Evolutionary conservation across 2,113 vertebrate genomes (phyloP), one percentile per base, ranked within the genome.

Genomic region (Rhinoderma darwinii): DNA sequence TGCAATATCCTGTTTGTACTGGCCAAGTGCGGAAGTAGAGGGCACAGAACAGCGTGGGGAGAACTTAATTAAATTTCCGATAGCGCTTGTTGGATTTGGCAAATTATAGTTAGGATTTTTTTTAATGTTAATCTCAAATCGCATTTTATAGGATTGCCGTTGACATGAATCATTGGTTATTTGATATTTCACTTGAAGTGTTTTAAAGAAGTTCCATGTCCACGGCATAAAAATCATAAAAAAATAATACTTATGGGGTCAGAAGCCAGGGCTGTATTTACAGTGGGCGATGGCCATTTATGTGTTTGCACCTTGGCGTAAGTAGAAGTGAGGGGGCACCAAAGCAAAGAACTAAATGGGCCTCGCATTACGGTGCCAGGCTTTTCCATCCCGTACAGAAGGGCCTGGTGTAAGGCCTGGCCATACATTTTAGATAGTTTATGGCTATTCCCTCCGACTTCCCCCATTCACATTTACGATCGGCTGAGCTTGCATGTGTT

Each of bases 51-150:
- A 82, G 78, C 68, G 78, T 82, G 79, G 86, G 86, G 78, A 82
- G 51, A 74, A 82, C 66, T 82, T 87, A 87, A 87, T 87, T 74
- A 87, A 74, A 87, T 87, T 87, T 87, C 86, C 51, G 51, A 44
- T 82, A 56, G 68, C 59, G 39, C 39, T 39, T 44, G 78, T 82
- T 87, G 70, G 72, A 59, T 74, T 87, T 87, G 86, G 86, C 86
- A 87, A 72, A 82, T 72, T 30, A 39, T 74, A 41, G 20, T 51
- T 41, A 37, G 41, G 73, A 75, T 44, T 47, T 47, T 76, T 75
- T 15, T 59, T 27, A 27, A 59, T 74, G 39, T 39, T 41, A 84
- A 66, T 82, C 56, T 82, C 39, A 61, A 41, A 80, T 82, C 39
- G 66, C 59, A 43, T 82, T 82, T 82, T 82, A 82, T 82, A 66